Base-by-base conservation (phyloP, 53 echinoderm and acorn worm species). In the Echinarachnius parma region DNA sequence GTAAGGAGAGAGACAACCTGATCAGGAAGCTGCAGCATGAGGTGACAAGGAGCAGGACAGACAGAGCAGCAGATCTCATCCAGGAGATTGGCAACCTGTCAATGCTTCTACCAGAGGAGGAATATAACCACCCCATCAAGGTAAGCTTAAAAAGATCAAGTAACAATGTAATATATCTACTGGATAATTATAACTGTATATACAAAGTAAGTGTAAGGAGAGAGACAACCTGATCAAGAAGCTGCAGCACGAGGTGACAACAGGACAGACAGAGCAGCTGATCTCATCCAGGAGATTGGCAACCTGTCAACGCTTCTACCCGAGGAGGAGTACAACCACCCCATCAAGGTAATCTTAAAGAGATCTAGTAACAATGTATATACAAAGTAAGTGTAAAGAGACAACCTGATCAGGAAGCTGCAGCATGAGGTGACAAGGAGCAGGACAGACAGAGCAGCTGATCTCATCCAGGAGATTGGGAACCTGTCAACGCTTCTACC, bases 141-240 rank as follows among this genome's bases (percentile, higher is more conserved):
- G n/a, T n/a, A n/a, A n/a, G n/a, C n/a, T n/a, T n/a, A n/a, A n/a
- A n/a, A n/a, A n/a, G n/a, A 9, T 7, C 8, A 8, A 13, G 13
- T 42, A 13, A 8, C 42, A 42, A 42, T 7, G 13, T 9, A 42
- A n/a, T n/a, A n/a, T n/a, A n/a, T n/a, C n/a, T n/a, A n/a, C n/a
- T n/a, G n/a, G n/a, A n/a, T n/a, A n/a, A n/a, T n/a, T n/a, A n/a
- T n/a, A n/a, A n/a, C n/a, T n/a, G n/a, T n/a, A n/a, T n/a, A n/a
- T n/a, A n/a, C n/a, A n/a, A n/a, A n/a, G n/a, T n/a, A 92, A 98
- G 44, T 98, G 91, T 64, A 84, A 98, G 31, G 91, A 92, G 68
- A 52, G 85, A 28, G 98, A 98, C 47, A 49, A 71, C 3, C 64
- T 88, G 27, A 82, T 98, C 20, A 77, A 78, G 34, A 82, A 76